These are phyloP conservation scores for Erethizon dorsatum DNA, from an alignment of 2,797 vertebrate species.

Conservation along the genomic window DNA sequence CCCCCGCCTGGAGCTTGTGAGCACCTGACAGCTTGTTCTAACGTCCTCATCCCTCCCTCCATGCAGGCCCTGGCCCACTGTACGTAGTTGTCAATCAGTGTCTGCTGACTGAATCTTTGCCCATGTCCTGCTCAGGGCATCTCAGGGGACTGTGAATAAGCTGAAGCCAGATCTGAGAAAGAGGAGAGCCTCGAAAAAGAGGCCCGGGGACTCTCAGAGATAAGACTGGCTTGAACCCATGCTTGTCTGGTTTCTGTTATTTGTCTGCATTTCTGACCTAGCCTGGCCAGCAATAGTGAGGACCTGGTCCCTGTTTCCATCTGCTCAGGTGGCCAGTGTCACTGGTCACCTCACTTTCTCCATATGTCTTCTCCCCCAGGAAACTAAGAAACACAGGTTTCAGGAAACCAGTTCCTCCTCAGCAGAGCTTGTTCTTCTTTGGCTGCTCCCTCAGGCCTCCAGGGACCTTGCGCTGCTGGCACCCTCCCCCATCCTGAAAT, in stretches of 20 bases:
- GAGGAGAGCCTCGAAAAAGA: not conserved
- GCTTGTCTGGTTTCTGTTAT: not conserved
- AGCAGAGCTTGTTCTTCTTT: not conserved
- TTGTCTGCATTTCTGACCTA: not conserved
- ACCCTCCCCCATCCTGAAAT: not conserved
- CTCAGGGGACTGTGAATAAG: not conserved
- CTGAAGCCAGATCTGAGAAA: not conserved
- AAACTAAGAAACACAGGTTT: not conserved
- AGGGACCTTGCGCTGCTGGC: not conserved
- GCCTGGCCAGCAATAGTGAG: not conserved
- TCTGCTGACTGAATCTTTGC: not conserved
- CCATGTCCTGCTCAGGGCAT: not conserved
- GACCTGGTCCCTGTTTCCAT: not conserved
- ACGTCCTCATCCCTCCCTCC: accelerated
- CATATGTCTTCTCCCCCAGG: not conserved
- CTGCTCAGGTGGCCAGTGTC: not conserved
- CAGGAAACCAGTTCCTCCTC: not conserved
- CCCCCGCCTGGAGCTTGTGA: not conserved
- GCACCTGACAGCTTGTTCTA: not conserved
- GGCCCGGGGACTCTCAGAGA: not conserved
- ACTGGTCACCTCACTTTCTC: not conserved
- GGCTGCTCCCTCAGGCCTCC: not conserved
- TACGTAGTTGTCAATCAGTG: not conserved
- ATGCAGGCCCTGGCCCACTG: not conserved
- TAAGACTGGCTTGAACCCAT: accelerated